A percentile compares a stretch with the other conserved stretches of the same genome.
phyloP scores from a whole-genome alignment of 2,113 vertebrate species.

The Ciconia stormi region DNA sequence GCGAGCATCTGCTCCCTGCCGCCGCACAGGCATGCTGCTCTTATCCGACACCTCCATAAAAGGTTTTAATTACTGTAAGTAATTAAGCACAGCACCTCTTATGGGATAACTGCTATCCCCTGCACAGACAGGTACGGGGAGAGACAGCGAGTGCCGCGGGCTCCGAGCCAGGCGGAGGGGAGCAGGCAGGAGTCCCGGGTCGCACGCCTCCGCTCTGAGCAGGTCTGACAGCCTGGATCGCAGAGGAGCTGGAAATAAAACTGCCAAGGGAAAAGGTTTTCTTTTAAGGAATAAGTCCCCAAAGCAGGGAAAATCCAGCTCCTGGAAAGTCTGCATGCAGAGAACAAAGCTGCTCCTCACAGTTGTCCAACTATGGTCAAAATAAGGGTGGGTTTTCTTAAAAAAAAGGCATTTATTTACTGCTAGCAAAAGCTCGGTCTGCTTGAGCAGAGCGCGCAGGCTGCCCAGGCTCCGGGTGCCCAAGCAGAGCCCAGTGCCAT shows the following conservation, averaged over 20 bases:
- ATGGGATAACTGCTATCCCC: background rate
- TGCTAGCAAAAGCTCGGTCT: background rate
- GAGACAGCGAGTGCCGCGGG: background rate
- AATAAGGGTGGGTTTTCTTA: background rate
- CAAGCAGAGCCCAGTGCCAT: background rate
- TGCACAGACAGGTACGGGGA: background rate
- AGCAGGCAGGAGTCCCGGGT: background rate
- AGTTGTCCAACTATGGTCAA: background rate
- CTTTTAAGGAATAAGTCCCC: background rate
- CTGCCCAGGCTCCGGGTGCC: background rate
- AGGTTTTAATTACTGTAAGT: slow-evolving; percentile 2
- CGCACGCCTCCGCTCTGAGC: background rate
- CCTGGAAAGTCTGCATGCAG: background rate
- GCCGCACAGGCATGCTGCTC: background rate
- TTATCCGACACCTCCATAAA: background rate
- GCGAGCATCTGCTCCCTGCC: slow-evolving; percentile 8
- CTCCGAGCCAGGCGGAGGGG: background rate
- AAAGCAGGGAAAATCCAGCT: background rate
- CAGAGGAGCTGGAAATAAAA: background rate
- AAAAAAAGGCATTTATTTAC: background rate
- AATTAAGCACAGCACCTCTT: slow-evolving; percentile 30
- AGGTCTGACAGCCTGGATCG: background rate
- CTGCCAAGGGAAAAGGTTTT: background rate
- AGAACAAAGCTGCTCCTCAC: background rate
- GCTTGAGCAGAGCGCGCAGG: background rate